phyloP scores from a whole-genome alignment of 2,888 invertebrate species.

The Zonitis immaculata region DNA sequence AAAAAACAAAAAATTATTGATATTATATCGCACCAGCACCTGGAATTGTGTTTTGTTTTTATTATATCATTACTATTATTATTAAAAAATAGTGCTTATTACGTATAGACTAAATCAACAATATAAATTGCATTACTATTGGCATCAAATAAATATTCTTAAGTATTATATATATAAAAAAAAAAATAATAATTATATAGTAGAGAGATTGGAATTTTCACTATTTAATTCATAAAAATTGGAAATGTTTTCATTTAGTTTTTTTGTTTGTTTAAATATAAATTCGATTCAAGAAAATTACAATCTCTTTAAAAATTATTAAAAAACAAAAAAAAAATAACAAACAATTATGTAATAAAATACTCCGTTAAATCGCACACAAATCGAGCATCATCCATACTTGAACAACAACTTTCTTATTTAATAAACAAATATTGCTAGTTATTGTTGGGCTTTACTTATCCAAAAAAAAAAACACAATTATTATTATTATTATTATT shows the following conservation, averaged over 20 bases:
- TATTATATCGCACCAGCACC: slow-evolving; percentile 2
- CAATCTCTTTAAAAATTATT: background rate
- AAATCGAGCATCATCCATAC: too few relatives aligned
- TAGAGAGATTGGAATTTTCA: background rate
- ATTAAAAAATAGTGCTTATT: slow-evolving; percentile 4
- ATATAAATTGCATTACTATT: slow-evolving; percentile 7
- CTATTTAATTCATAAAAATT: background rate
- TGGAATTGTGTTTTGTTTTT: slow-evolving; percentile 3
- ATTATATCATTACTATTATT: slow-evolving; percentile 7
- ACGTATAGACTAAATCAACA: slow-evolving; percentile 9
- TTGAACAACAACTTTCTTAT: too few relatives aligned
- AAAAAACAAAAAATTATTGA: background rate
- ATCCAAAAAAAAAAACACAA: too few relatives aligned
- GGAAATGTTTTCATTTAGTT: background rate
- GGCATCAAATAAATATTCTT: slow-evolving; percentile 17
- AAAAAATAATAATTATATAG: slow-evolving; percentile 1
- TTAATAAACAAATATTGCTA: too few relatives aligned
- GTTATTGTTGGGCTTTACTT: too few relatives aligned
- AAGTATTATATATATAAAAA: too few relatives aligned
- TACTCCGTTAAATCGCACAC: background rate
- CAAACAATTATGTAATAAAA: background rate
- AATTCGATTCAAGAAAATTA: too few relatives aligned
- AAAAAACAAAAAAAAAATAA: background rate
- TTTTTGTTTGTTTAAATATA: background rate
- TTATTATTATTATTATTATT: too few relatives aligned